A percentile compares a stretch with the other conserved stretches of the same genome.
Evolutionary conservation across 1,140 invertebrate genomes (phyloP).

Genomic region (Pogonus chalceus): DNA sequence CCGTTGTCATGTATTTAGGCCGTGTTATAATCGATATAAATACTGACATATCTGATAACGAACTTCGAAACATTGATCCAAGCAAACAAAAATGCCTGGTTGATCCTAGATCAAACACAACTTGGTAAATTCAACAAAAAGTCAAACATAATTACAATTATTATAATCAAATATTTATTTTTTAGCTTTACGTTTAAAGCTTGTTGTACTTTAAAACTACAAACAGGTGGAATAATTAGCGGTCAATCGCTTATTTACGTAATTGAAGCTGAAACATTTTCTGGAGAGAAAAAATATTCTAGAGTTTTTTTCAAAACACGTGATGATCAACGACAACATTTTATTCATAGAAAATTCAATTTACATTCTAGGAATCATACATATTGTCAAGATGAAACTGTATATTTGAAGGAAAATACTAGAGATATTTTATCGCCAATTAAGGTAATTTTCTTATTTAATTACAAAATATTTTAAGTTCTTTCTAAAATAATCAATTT

Average conservation of each 20-base stretch:
- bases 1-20: conserved; percentile 60
- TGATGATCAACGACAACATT: conserved; percentile 42
- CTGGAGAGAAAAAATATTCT: conserved; percentile 66
- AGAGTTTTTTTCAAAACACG: conserved; percentile 62
- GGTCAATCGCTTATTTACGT: conserved; percentile 56
- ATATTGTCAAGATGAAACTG: conserved; percentile 61
- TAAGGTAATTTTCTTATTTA: conserved; percentile 42
- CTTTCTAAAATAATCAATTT: no score
- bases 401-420: conserved; percentile 75
- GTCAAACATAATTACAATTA: no score
- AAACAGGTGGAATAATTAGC: conserved; percentile 40
- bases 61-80: conserved; percentile 69
- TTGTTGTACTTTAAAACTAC: conserved; percentile 68
- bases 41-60: conserved; percentile 43
- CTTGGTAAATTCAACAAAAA: conserved; percentile 67
- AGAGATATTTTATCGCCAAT: conserved; percentile 77
- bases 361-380: conserved; percentile 41
- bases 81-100: conserved; percentile 57
- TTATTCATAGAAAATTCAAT: conserved; percentile 46
- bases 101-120: conserved; percentile 54
- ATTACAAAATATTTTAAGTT: no score
- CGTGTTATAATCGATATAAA: conserved; percentile 80
- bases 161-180: conserved; percentile 20
- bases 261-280: conserved; percentile 77
- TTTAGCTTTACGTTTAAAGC: conserved; percentile 74